Evolutionary conservation across 2,888 invertebrate species (phyloP), one percentile per base, ranked within the genome.

Genomic region (Pyrrhosoma nymphula): DNA sequence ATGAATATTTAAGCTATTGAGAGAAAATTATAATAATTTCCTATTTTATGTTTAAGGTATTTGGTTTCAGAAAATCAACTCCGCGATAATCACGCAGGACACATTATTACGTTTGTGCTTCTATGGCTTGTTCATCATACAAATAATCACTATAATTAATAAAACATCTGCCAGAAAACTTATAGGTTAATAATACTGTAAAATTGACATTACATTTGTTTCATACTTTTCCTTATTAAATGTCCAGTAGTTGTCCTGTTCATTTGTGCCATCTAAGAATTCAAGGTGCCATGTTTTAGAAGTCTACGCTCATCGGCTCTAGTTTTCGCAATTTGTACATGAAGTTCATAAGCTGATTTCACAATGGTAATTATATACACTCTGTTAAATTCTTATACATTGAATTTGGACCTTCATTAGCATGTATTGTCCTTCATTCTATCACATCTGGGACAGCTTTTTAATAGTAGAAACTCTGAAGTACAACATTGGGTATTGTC

Each of bases 261-360:
- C 30, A 35, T 8, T 93, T 75, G 69, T 93, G 93, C 93, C 93
- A 93, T 69, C 93, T 69, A 69, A 26, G 75, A 69, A 93, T 26
- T 75, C 47, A 47, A 69, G 93, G 93, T 93, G 93, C 93, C 93
- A 93, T 93, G 69, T 93, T 93, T 69, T 93, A 93, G 93, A 75
- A 91, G 75, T 60, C 47, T 69, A 93, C 93, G 35, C 26, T 93
- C 69, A 69, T 69, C 93, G 69, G 47, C 69, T 93, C n/a, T 93
- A 47, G 39, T 69, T n/a, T 69, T 69, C 93, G 69, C 47, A 75
- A 93, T 23, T 93, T 69, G 93, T 93, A 47, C 63, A 93, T 93
- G 93, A 93, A 93, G 93, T 93, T 47, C 35, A 47, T 69, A 26
- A 93, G 47, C 47, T 93, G 93, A 93, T 47, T 69, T 93, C 93